Conservation (phyloP, 2,797 vertebrate genomes). For the Vireo griseus region DNA sequence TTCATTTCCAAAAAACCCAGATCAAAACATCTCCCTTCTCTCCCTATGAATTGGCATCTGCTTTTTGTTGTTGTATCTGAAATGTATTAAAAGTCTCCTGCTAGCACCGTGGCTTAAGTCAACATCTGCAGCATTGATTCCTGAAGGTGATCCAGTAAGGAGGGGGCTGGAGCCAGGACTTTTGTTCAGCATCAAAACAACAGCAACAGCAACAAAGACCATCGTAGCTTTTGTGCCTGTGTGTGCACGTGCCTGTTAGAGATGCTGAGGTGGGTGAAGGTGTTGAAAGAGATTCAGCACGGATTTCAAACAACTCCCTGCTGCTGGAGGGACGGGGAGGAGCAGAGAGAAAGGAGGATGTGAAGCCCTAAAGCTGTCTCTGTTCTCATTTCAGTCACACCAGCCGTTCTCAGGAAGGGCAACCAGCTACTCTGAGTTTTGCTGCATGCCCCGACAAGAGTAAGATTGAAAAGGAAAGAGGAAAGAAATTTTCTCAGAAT, state of each 20-base stretch:
- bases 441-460: accelerated
- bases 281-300: not conserved
- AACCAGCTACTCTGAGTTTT: not conserved
- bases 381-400: not conserved
- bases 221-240: not conserved
- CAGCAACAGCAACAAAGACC: not conserved
- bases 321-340: not conserved
- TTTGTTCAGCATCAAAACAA: slow-evolving; percentile 52
- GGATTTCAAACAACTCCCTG: not conserved
- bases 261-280: not conserved
- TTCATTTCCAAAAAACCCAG: slow-evolving; percentile 41
- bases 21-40: slow-evolving; percentile 50
- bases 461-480: not conserved
- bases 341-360: not conserved
- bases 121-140: slow-evolving; percentile 60
- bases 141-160: slow-evolving; percentile 45
- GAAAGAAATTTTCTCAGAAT: not conserved
- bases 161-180: not conserved
- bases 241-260: not conserved
- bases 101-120: slow-evolving; percentile 18
- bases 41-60: slow-evolving; percentile 15
- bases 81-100: slow-evolving; percentile 49
- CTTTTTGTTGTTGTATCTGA: slow-evolving; percentile 50
- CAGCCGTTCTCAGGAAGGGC: not conserved
- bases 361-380: not conserved